Evolutionary conservation across 2,888 invertebrate genomes (phyloP), one percentile per base, ranked within the genome.

Genomic region (Drosophila quasianomalipes): DNA sequence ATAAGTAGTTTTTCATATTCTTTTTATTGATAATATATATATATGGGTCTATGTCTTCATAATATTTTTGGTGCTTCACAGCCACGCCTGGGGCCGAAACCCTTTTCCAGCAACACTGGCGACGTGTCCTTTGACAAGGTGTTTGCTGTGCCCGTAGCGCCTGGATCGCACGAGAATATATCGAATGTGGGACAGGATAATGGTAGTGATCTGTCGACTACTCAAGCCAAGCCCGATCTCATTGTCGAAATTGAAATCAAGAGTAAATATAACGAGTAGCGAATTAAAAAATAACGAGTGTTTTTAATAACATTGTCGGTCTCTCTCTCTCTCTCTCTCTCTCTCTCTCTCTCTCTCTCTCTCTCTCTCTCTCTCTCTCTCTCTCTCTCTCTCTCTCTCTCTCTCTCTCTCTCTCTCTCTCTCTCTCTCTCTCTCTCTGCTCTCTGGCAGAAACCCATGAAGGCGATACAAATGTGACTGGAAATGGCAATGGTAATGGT

Each of bases 21-120:
- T 51, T 33, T n/a, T n/a, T 33, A 33, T 44, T 28, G 22, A 26
- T 33, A 39, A 22, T 47, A 22, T 26, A 22, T 47, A 22, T 26
- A 7, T 22, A 7, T 14, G 14, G 14, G 22, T 22, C 7, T 14
- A 10, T n/a, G n/a, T 19, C 12, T 51, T 52, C 2, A 31, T 28
- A 58, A 28, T n/a, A 53, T 70, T 49, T 64, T 19, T 22, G 30
- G 0, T 57, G 22, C 79, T 89, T 83, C 92, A 57, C 94, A 97
- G 97, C 97, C 97, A 53, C 96, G 97, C 31, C 94, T 97, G 55
- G 97, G 97, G 4, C 97, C 97, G 47, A 97, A 97, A 92, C 97
- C 97, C 33, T 97, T 97, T 93, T 97, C 97, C 12, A 96, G 97
- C 51, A 96, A 96, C 39, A 95, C 96, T 6, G 96, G 96, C 67